Percentiles rank a stretch among this genome's conserved stretches.
These are phyloP conservation scores for Megaceryle torquata DNA, from an alignment of 2,113 vertebrate species.

Conservation along the genomic window DNA sequence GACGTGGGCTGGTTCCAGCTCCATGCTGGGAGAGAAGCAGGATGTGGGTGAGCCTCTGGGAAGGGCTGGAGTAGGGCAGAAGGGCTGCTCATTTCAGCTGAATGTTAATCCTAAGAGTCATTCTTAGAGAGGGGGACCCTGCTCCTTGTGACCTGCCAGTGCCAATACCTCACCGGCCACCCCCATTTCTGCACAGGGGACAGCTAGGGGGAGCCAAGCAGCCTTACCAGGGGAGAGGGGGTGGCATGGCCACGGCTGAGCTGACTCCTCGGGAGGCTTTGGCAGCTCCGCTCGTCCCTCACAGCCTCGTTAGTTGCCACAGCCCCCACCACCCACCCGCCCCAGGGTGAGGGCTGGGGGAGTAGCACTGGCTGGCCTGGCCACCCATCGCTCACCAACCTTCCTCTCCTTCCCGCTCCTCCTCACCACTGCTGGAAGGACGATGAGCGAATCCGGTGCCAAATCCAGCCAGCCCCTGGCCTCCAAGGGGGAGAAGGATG, in stretches of 20 bases:
- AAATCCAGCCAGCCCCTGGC: conserved; percentile 87
- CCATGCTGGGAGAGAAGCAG: neutral
- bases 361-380: fast-evolving
- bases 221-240: neutral
- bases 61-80: neutral
- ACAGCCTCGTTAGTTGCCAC: fast-evolving
- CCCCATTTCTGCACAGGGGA: fast-evolving
- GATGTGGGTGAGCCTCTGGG: fast-evolving
- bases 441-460: conserved; percentile 87
- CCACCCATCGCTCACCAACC: neutral
- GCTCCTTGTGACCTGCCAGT: neutral
- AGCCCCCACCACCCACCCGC: neutral
- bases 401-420: neutral
- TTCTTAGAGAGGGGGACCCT: neutral
- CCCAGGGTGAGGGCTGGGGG: neutral
- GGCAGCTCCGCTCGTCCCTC: neutral
- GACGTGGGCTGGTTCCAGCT: fast-evolving
- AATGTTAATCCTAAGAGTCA: no score
- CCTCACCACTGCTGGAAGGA: conserved; percentile 46
- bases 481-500: conserved; percentile 89
- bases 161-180: neutral
- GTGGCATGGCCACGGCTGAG: fast-evolving
- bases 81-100: neutral
- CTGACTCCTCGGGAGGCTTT: fast-evolving
- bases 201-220: neutral